These are phyloP conservation scores for Macroramphosus scolopax DNA, from an alignment of 2,797 vertebrate species.

Conservation along the genomic window DNA sequence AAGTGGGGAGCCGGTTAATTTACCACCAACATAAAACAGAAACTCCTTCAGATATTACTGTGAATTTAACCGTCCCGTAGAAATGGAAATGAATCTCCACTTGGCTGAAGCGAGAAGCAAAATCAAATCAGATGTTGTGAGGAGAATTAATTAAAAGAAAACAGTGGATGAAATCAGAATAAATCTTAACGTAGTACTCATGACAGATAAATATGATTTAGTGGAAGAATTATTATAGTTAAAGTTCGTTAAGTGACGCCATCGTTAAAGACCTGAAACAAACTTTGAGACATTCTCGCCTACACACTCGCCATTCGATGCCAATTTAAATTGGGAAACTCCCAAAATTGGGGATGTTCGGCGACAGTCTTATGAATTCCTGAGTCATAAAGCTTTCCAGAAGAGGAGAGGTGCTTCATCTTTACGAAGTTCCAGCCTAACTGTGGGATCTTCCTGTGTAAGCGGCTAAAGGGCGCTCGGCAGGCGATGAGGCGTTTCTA, in stretches of 20 bases:
- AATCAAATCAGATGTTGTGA: too few species aligned
- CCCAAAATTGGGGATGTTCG: too few species aligned
- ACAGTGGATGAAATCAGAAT: too few species aligned
- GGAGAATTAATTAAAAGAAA: too few species aligned
- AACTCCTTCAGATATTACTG: too few species aligned
- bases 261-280: too few species aligned
- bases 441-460: conserved; percentile 26
- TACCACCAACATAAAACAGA: not conserved
- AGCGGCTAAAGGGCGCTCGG: conserved; percentile 17
- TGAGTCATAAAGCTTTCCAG: conserved; percentile 53
- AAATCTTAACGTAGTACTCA: not conserved
- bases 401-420: conserved; percentile 43
- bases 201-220: not conserved
- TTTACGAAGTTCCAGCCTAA: conserved; percentile 27
- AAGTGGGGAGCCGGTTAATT: conserved; percentile 6
- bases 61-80: not conserved
- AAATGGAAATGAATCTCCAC: not conserved
- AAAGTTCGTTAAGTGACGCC: too few species aligned
- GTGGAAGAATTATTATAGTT: not conserved
- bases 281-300: too few species aligned
- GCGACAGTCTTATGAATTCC: not conserved
- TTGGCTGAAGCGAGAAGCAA: not conserved
- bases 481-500: conserved; percentile 43
- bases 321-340: too few species aligned
- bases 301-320: too few species aligned